Percentiles rank a stretch among this genome's conserved stretches.
These are phyloP conservation scores for Prionailurus viverrinus DNA, from an alignment of 2,113 vertebrate genomes.

Conservation along the genomic window DNA sequence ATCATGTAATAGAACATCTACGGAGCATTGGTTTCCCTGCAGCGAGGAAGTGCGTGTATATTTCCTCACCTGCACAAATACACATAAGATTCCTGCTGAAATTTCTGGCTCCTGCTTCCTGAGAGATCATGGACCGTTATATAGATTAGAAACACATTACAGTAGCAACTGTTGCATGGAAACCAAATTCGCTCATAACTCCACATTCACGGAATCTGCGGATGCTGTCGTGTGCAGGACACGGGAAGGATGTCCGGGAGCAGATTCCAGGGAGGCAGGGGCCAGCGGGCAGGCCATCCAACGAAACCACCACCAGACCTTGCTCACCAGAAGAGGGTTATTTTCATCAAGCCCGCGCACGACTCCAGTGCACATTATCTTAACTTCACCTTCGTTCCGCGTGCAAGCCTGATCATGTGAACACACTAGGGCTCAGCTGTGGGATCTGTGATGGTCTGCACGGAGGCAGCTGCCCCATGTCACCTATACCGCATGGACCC, in stretches of 20 bases:
- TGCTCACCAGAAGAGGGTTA: too few species aligned
- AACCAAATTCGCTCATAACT: too few species aligned
- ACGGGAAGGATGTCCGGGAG: accelerated
- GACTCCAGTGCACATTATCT: too few species aligned
- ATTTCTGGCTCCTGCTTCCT: too few species aligned
- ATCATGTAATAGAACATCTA: accelerated
- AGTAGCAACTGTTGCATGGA: accelerated
- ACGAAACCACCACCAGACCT: background rate
- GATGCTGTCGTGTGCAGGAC: background rate
- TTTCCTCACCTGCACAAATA: background rate
- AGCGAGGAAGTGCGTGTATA: background rate
- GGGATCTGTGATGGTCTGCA: background rate
- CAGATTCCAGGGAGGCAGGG: background rate
- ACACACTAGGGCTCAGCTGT: background rate
- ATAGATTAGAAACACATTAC: background rate
- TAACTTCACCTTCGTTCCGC: background rate
- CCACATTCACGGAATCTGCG: accelerated
- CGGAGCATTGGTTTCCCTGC: accelerated
- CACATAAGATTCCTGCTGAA: accelerated
- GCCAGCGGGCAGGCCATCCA: background rate
- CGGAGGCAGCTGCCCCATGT: accelerated
- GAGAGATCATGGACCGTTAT: accelerated
- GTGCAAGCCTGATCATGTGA: background rate
- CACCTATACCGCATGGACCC: accelerated
- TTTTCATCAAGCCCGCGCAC: background rate